Evolutionary conservation across 2,888 invertebrate species (phyloP), one percentile per base, ranked within the genome.

Genomic region (Pyrgus malvae): DNA sequence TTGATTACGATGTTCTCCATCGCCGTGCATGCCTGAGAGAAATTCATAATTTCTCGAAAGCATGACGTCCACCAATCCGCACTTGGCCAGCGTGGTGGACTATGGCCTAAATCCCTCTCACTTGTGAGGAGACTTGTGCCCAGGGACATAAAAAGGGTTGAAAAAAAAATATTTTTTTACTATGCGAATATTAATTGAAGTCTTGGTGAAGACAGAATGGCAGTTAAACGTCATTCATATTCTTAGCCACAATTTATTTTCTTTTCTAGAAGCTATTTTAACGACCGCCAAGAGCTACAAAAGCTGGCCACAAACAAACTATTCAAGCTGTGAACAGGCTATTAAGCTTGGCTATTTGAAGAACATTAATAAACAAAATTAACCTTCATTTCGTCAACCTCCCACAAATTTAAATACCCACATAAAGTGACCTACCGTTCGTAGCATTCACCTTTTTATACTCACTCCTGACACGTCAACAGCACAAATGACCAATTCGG

Each of bases 401-500:
- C n/a, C n/a, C n/a, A n/a, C n/a, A n/a, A n/a, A n/a, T n/a, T n/a
- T n/a, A n/a, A n/a, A n/a, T 35, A 37, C 16, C 16, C 17, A 11
- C 51, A 59, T 61, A 61, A 64, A 60, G 60, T 35, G 17, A 25
- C 17, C 17, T 27, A 37, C 19, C 40, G 14, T 21, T 27, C 27
- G 50, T 23, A 35, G 27, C 19, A 29, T 50, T 54, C 53, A 55
- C 51, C 37, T 57, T 60, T 64, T 63, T 67, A 65, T 62, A 59
- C 60, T 64, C 56, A 61, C 56, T 57, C 56, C 48, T 40, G 59
- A 66, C 64, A 67, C 65, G 63, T 66, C 58, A 48, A 62, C 65
- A 62, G 66, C 66, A 63, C 64, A 67, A 66, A 77, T 74, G 78
- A 76, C 78, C 76, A 70, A 73, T 70, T 76, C 61, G 74, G 65